phyloP scores from a whole-genome alignment of 2,113 vertebrate species.

The human (Homo sapiens) region GRCh38 chr12:96010001-96010500 shows the following conservation, averaged over 20 bases:
- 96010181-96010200: constrained; percentile 30
- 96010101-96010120: neutral
- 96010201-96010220: neutral
- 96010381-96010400: neutral
- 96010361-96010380: neutral
- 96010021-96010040: neutral
- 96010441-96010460: neutral
- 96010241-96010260: neutral
- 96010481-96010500: neutral
- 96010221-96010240: neutral
- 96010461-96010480: neutral
- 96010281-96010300: neutral
- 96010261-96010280: neutral
- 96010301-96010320: neutral
- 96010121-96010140: neutral
- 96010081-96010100: neutral
- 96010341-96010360: neutral
- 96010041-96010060: neutral
- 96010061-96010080: neutral
- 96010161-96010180: neutral
- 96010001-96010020: neutral
- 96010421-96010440: neutral
- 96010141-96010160: neutral
- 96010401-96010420: neutral
- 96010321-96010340: neutral